Conservation (phyloP, 2,797 vertebrate species). For the Periophthalmus magnuspinnatus region DNA sequence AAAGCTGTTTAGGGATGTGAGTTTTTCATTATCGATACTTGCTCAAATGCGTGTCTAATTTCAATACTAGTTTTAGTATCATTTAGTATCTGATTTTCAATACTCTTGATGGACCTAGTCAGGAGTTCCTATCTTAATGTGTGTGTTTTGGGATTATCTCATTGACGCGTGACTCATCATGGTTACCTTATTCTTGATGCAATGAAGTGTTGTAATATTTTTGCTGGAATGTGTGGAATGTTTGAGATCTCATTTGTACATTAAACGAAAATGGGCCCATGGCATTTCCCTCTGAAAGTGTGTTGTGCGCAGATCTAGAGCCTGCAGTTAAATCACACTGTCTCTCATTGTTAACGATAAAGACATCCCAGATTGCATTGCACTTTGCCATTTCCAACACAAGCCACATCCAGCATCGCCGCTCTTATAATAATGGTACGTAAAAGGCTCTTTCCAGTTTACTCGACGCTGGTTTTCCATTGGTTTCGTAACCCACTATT, state of each 20-base stretch:
- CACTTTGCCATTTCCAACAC: slow-evolving; percentile 41
- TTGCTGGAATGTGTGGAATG: slow-evolving; percentile 15
- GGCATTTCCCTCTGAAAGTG: slow-evolving; percentile 36
- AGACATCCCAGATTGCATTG: slow-evolving; percentile 50
- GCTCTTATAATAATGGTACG: slow-evolving; percentile 22
- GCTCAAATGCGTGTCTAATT: too few species aligned
- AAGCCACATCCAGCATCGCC: slow-evolving; percentile 35
- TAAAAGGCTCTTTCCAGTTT: slow-evolving; percentile 23
- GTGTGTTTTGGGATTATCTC: not conserved
- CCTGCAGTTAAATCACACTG: slow-evolving; percentile 57
- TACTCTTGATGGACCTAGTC: not conserved
- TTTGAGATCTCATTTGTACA: slow-evolving; percentile 53
- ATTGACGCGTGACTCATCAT: not conserved
- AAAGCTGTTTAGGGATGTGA: too few species aligned
- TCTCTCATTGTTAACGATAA: slow-evolving; percentile 64
- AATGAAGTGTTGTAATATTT: not conserved
- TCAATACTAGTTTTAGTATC: too few species aligned
- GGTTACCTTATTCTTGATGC: not conserved
- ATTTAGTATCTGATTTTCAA: too few species aligned
- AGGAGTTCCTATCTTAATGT: not conserved
- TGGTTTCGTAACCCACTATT: slow-evolving; percentile 11
- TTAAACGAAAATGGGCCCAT: slow-evolving; percentile 47
- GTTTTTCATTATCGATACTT: too few species aligned
- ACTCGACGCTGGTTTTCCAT: slow-evolving; percentile 21
- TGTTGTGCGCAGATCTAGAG: slow-evolving; percentile 54